Conservation (phyloP, 2,888 invertebrate genomes). For the Leptarthrus brevirostris region DNA sequence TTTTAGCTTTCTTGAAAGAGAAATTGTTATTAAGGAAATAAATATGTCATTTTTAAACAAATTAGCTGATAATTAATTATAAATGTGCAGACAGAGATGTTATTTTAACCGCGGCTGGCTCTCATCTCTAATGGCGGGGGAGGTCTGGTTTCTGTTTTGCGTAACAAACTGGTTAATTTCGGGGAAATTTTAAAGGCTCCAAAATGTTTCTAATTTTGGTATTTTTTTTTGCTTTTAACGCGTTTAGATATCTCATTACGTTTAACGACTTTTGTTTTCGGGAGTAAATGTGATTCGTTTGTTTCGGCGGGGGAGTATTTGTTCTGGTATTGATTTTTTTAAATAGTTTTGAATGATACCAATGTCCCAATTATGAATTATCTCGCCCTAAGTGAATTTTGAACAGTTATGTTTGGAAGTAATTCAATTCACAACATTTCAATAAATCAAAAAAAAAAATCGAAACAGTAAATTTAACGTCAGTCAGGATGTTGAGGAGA, state of each 20-base stretch:
- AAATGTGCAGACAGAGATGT: constrained; percentile 45
- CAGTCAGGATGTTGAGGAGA: no score
- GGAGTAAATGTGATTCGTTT: no score
- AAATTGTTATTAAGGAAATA: constrained; percentile 52
- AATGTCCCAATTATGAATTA: no score
- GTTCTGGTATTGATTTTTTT: no score
- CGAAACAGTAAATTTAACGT: no score
- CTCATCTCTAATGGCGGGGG: constrained; percentile 6
- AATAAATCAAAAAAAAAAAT: no score
- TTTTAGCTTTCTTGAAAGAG: constrained; percentile 32
- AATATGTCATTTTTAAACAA: constrained; percentile 55
- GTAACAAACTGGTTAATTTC: constrained; percentile 31
- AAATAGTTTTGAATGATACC: no score
- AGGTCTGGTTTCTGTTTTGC: constrained; percentile 43
- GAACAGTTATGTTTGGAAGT: no score
- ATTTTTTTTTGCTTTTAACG: constrained; percentile 29
- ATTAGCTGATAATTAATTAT: constrained; percentile 54
- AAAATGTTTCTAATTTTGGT: constrained; percentile 20
- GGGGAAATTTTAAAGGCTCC: neutral
- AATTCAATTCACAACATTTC: no score
- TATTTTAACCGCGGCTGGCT: constrained; percentile 15
- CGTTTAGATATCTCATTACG: constrained; percentile 14
- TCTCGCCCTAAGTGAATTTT: no score
- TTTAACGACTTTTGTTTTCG: neutral
- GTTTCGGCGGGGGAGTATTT: no score